These are phyloP conservation scores for Vandiemenella viatica DNA, from an alignment of 2,888 invertebrate species.

Conservation along the genomic window DNA sequence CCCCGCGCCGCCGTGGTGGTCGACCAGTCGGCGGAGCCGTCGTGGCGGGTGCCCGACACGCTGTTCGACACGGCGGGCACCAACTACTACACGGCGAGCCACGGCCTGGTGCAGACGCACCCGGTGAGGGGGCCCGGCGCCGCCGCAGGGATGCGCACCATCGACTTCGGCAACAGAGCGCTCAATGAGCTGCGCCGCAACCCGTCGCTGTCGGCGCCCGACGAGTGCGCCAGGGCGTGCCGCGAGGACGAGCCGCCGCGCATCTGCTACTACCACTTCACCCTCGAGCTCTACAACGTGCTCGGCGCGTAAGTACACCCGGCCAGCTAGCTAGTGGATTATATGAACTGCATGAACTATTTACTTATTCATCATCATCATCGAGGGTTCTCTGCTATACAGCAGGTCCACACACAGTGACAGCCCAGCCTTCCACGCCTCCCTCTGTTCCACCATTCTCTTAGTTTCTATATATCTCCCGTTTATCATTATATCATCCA, in stretches of 20 bases:
- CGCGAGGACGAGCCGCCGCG: conserved; percentile 73
- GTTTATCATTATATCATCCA: no score
- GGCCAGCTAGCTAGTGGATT: no score
- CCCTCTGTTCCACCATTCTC: no score
- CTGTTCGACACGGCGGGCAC: conserved; percentile 33
- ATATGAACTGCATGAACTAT: no score
- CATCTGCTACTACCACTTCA: conserved; percentile 82
- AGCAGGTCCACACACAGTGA: no score
- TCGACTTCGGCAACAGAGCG: conserved; percentile 64
- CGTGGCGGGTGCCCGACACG: background rate
- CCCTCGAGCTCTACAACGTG: conserved; percentile 73
- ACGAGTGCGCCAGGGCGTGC: conserved; percentile 77
- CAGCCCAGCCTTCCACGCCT: no score
- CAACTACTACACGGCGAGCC: conserved; percentile 56
- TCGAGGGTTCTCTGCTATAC: no score
- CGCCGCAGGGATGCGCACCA: conserved; percentile 30
- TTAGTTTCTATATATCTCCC: no score
- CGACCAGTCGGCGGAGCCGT: background rate
- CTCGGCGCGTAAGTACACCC: conserved; percentile 72
- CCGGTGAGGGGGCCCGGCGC: conserved; percentile 28
- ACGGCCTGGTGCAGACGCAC: conserved; percentile 67
- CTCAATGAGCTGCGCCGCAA: conserved; percentile 66
- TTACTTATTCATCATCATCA: no score
- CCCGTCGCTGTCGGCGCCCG: conserved; percentile 65
- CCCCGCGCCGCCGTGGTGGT: background rate